Conservation (phyloP, 1,140 invertebrate species). For the Acyrthosiphon pisum region DNA sequence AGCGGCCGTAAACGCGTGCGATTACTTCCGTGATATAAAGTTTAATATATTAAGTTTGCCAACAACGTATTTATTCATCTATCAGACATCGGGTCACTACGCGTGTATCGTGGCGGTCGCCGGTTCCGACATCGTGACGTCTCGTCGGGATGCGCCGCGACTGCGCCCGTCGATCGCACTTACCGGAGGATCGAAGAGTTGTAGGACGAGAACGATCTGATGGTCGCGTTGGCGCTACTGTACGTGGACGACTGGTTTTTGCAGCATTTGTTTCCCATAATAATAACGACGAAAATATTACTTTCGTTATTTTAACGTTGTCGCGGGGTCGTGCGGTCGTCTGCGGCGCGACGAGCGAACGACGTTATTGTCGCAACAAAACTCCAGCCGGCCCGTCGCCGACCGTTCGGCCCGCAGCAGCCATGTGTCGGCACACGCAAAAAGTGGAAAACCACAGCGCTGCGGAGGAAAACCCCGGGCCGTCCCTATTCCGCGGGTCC, state of each 20-base stretch:
- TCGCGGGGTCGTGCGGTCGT: not conserved
- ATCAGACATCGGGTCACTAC: not conserved
- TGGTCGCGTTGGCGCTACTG: slow-evolving; percentile 30
- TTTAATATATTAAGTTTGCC: no score
- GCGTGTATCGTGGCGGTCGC: no score
- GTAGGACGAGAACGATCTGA: slow-evolving; percentile 41
- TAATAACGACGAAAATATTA: not conserved
- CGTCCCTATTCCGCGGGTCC: not conserved
- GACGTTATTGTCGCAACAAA: not conserved
- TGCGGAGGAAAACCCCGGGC: no score
- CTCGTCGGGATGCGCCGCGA: no score
- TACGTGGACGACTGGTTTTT: slow-evolving; percentile 63
- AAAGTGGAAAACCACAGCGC: not conserved
- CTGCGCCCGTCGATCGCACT: not conserved
- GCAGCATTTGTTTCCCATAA: slow-evolving; percentile 68
- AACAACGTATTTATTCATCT: not conserved
- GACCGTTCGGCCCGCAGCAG: not conserved
- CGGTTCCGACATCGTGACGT: not conserved
- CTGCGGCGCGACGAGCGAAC: slow-evolving; percentile 62
- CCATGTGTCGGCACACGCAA: not conserved
- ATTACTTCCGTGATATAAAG: no score
- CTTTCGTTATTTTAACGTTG: not conserved
- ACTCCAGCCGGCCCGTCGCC: not conserved
- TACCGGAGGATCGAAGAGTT: slow-evolving; percentile 41
- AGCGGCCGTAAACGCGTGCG: no score